Evolutionary conservation across 2,113 vertebrate genomes (phyloP).

Genomic region (Turdus rufiventris): DNA sequence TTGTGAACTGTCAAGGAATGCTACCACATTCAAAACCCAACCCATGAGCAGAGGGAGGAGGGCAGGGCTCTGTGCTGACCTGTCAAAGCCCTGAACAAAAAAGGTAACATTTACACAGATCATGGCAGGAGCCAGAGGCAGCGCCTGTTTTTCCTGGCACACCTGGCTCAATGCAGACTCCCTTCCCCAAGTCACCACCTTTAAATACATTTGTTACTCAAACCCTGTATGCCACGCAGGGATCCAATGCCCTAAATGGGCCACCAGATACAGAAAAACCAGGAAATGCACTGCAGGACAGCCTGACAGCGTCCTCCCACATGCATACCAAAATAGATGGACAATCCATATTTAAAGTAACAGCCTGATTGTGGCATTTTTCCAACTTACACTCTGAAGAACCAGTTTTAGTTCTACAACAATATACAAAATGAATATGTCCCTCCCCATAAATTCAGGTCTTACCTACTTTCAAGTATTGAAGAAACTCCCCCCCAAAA

Average conservation of each 20-base stretch:
- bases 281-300: not conserved
- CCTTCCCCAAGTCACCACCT: not conserved
- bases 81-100: not conserved
- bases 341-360: not conserved
- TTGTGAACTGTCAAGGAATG: not conserved
- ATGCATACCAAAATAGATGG: fast-evolving
- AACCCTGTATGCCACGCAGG: fast-evolving
- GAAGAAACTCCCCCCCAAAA: not conserved
- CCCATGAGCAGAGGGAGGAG: not conserved
- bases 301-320: not conserved
- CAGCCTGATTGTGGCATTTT: not conserved
- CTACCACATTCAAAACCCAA: not conserved
- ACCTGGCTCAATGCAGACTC: not conserved
- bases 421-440: not conserved
- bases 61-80: not conserved
- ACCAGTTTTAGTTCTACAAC: not conserved
- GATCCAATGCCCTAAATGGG: not conserved
- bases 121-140: not conserved
- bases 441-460: not conserved
- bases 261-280: not conserved
- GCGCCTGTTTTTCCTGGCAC: not conserved
- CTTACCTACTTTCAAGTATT: not conserved
- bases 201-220: not conserved
- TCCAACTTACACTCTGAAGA: not conserved
- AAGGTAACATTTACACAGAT: not conserved